These are phyloP conservation scores for Channa maculata DNA, from an alignment of 2,113 vertebrate genomes.

Conservation along the genomic window DNA sequence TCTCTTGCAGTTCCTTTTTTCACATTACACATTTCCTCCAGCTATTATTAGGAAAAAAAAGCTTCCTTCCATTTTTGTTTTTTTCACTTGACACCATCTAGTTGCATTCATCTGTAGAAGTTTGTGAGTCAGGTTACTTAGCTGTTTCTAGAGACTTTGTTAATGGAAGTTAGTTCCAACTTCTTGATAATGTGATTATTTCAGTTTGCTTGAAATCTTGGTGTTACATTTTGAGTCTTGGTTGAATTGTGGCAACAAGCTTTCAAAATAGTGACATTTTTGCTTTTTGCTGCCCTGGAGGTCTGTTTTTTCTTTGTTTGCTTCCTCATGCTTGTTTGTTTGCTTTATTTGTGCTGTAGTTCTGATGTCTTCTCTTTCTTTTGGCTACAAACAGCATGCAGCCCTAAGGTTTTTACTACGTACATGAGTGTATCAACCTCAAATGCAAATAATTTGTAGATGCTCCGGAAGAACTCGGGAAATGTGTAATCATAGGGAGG, in stretches of 20 bases:
- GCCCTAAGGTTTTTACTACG: not conserved
- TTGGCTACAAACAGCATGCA: conserved; percentile 6
- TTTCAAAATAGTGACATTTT: not conserved
- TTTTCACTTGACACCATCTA: not conserved
- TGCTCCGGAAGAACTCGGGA: not conserved
- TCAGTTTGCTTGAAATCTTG: not conserved
- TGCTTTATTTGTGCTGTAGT: conserved; percentile 25
- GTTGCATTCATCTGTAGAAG: conserved; percentile 16
- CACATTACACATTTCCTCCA: conserved; percentile 15
- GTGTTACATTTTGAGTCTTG: not conserved
- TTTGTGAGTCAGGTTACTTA: not conserved
- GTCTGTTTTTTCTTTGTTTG: not conserved
- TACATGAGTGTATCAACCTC: not conserved
- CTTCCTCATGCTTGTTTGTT: conserved; percentile 3
- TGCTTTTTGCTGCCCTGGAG: not conserved
- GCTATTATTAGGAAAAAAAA: conserved; percentile 32
- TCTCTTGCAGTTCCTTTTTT: conserved; percentile 17
- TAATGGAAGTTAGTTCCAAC: not conserved
- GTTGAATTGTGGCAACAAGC: not conserved
- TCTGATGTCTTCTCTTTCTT: conserved; percentile 10
- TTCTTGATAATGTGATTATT: not conserved
- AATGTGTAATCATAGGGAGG: no score
- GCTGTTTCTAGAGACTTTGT: not conserved
- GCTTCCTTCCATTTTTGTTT: conserved; percentile 32
- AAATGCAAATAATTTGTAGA: not conserved